Evolutionary conservation across 2,797 vertebrate species (phyloP).

Genomic region (Muraenolepis orangiensis): DNA sequence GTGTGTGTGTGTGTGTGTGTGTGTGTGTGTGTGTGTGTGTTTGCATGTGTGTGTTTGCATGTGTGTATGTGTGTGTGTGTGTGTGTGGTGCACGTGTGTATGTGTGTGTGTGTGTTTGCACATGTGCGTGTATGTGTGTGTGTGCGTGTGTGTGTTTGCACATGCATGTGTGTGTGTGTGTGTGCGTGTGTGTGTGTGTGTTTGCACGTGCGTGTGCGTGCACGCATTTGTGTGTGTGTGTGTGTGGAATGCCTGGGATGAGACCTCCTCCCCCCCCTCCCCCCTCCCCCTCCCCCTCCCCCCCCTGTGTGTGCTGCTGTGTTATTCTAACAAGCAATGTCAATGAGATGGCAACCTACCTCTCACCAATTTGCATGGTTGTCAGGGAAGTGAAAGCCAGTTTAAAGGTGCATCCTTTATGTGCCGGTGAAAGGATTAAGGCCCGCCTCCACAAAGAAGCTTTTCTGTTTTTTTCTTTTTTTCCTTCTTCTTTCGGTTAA

Average conservation of each 20-base stretch:
- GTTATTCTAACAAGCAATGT: constrained; percentile 82
- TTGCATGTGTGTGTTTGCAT: too few relatives aligned
- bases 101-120: constrained; percentile 61
- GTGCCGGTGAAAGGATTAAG: constrained; percentile 80
- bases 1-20: constrained; percentile 54
- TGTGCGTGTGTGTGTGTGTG: constrained; percentile 52
- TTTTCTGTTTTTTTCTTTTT: constrained; percentile 82
- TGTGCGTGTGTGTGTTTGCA: constrained; percentile 61
- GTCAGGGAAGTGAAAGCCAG: constrained; percentile 80
- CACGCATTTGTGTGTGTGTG: constrained; percentile 73
- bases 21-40: constrained; percentile 56
- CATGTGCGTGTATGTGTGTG: too few relatives aligned
- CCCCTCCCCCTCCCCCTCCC: constrained; percentile 48
- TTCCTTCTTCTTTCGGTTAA: too few relatives aligned
- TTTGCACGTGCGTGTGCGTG: too few relatives aligned
- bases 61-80: constrained; percentile 47
- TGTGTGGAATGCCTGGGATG: constrained; percentile 71
- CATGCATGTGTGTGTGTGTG: constrained; percentile 54
- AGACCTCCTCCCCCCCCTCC: constrained; percentile 66
- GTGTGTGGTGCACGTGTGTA: constrained; percentile 47
- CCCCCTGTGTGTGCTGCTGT: constrained; percentile 58
- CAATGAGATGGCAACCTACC: constrained; percentile 82
- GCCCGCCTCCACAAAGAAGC: constrained; percentile 76
- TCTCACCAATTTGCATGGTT: constrained; percentile 83
- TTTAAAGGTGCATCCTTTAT: constrained; percentile 86